These are phyloP conservation scores for Chaunax sp. DNA, from an alignment of 2,797 vertebrate genomes.

Conservation along the genomic window DNA sequence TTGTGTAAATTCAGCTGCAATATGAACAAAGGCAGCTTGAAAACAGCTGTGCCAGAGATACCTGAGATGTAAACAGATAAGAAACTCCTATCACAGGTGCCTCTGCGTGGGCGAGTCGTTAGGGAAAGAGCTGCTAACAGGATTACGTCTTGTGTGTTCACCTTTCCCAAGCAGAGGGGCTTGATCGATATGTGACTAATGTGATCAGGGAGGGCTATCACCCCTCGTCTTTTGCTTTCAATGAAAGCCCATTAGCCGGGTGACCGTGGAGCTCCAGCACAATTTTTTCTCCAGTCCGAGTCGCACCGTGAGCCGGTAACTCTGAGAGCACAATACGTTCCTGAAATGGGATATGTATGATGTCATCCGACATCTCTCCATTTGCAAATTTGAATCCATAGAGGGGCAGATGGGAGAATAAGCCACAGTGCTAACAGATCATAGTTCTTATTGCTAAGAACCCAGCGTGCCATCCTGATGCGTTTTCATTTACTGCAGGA, in stretches of 20 bases:
- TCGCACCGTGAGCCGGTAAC: conserved; percentile 6
- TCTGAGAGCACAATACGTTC: conserved; percentile 37
- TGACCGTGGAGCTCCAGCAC: conserved; percentile 33
- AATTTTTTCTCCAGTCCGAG: conserved; percentile 17
- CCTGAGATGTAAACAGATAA: conserved; percentile 51
- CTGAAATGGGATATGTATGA: conserved; percentile 56
- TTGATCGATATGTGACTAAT: conserved; percentile 79
- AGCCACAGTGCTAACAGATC: conserved; percentile 41
- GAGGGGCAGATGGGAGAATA: conserved; percentile 30
- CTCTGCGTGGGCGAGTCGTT: conserved; percentile 37
- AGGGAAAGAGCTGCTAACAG: conserved; percentile 64
- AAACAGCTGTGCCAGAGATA: conserved; percentile 37
- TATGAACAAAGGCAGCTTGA: conserved; percentile 28
- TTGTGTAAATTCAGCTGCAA: conserved; percentile 18
- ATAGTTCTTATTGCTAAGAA: conserved; percentile 55
- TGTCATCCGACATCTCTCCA: conserved; percentile 45
- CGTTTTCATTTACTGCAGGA: conserved; percentile 64
- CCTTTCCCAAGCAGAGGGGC: conserved; percentile 62
- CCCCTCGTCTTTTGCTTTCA: conserved; percentile 61
- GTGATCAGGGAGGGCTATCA: conserved; percentile 69
- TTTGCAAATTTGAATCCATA: conserved; percentile 52
- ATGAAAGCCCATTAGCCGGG: conserved; percentile 62
- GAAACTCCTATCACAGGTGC: conserved; percentile 40
- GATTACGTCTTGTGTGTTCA: conserved; percentile 70
- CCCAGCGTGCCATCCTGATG: conserved; percentile 39